Conservation (phyloP, 2,797 vertebrate species). For the Sardinella longiceps region DNA sequence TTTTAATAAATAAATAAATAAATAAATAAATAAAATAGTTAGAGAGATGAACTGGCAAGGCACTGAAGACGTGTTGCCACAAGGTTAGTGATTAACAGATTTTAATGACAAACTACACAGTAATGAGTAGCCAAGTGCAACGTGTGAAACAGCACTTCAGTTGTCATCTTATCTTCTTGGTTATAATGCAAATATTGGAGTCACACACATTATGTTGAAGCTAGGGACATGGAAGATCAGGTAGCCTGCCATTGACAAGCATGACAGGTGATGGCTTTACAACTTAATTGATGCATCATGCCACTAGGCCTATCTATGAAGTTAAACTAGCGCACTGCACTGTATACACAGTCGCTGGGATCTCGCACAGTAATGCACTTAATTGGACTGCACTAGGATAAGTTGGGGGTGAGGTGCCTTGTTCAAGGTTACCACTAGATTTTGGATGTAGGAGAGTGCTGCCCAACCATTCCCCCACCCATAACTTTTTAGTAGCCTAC, state of each 20-base stretch:
- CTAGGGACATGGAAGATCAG: background rate
- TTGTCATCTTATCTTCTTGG: constrained; percentile 24
- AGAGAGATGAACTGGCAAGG: background rate
- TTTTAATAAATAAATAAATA: no score
- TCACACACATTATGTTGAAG: background rate
- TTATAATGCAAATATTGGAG: background rate
- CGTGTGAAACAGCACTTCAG: constrained; percentile 41
- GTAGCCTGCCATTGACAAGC: background rate
- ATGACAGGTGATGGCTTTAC: background rate
- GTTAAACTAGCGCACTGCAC: no score
- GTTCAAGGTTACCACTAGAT: no score
- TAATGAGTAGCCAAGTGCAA: constrained; percentile 47
- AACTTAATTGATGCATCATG: background rate
- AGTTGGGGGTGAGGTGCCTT: no score
- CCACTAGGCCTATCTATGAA: no score
- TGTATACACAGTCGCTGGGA: no score
- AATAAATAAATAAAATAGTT: background rate
- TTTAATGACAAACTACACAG: constrained; percentile 13
- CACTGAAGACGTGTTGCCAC: constrained; percentile 26
- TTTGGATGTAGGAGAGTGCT: no score
- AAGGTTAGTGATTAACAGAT: constrained; percentile 58
- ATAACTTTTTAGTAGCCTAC: no score
- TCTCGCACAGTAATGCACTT: no score
- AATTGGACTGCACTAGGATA: no score
- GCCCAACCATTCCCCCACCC: background rate